Percentiles rank a stretch among this genome's conserved stretches.
phyloP scores from a whole-genome alignment of 2,888 invertebrate species.

The Euphydryas editha region DNA sequence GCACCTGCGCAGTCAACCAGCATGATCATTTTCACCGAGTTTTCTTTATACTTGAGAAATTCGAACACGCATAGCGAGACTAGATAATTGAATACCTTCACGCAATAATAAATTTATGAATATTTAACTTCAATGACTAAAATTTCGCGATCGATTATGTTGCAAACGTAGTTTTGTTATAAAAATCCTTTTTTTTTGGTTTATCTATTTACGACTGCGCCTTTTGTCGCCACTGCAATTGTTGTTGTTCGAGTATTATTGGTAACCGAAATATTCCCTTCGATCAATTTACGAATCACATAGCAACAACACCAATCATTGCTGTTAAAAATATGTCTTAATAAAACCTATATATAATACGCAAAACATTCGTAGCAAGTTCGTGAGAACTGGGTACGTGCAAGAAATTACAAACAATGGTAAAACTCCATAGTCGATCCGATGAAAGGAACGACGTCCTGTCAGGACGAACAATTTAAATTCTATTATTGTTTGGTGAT shows the following conservation, averaged over 20 bases:
- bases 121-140: conserved; percentile 55
- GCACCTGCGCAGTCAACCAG: conserved; percentile 63
- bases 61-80: conserved; percentile 64
- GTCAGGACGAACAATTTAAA: conserved; percentile 36
- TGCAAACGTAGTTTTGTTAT: conserved; percentile 27
- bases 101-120: conserved; percentile 70
- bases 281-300: conserved; percentile 19
- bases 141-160: conserved; percentile 40
- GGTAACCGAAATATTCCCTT: background rate
- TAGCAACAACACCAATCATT: conserved; percentile 9
- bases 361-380: conserved; percentile 48
- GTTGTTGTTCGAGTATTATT: background rate
- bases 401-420: conserved; percentile 68
- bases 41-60: conserved; percentile 77
- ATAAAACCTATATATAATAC: conserved; percentile 46
- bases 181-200: conserved; percentile 7
- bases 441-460: conserved; percentile 45
- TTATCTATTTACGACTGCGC: background rate
- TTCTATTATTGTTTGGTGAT: conserved; percentile 36
- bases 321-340: conserved; percentile 18
- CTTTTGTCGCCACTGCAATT: conserved; percentile 2
- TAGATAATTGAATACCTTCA: conserved; percentile 76
- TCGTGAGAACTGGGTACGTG: conserved; percentile 78
- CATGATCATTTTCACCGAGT: conserved; percentile 73
- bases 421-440: conserved; percentile 46